Evolutionary conservation across 2,888 invertebrate species (phyloP).

Genomic region (Lomographa bimaculata): DNA sequence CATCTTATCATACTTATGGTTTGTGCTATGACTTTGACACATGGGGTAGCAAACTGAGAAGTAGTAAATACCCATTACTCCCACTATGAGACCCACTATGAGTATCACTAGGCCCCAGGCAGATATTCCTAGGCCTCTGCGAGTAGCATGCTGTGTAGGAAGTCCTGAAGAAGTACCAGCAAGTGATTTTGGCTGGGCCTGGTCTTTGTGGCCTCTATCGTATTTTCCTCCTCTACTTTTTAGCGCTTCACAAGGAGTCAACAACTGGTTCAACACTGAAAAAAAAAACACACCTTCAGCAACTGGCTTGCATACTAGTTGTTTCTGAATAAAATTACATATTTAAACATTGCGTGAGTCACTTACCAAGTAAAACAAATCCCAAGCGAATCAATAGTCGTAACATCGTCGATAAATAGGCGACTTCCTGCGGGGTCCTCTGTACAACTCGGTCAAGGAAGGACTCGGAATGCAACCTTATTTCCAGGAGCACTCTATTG

Average conservation of each 20-base stretch:
- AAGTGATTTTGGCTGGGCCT: constrained; percentile 42
- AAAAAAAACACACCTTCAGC: constrained; percentile 24
- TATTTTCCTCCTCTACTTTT: constrained; percentile 39
- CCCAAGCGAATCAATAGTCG: constrained; percentile 51
- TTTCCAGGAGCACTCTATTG: too few relatives aligned
- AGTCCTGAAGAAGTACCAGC: constrained; percentile 49
- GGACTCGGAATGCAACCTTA: constrained; percentile 4
- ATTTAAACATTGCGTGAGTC: constrained; percentile 14
- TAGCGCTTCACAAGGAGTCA: constrained; percentile 46
- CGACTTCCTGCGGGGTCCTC: constrained; percentile 44
- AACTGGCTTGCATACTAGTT: too few relatives aligned
- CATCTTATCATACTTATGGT: constrained; percentile 82
- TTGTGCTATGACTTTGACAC: constrained; percentile 68
- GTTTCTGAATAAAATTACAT: constrained; percentile 5
- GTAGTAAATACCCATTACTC: constrained; percentile 84
- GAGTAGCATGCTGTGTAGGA: constrained; percentile 49
- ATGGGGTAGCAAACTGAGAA: constrained; percentile 87
- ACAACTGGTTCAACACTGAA: constrained; percentile 54
- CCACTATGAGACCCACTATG: constrained; percentile 74
- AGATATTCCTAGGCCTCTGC: constrained; percentile 79
- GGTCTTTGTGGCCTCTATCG: constrained; percentile 39
- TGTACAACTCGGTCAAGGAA: constrained; percentile 27
- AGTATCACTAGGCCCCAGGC: constrained; percentile 87
- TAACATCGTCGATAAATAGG: constrained; percentile 50
- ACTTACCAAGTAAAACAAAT: constrained; percentile 61